phyloP scores from a whole-genome alignment of 2,888 invertebrate species.

The Brenthis daphne region DNA sequence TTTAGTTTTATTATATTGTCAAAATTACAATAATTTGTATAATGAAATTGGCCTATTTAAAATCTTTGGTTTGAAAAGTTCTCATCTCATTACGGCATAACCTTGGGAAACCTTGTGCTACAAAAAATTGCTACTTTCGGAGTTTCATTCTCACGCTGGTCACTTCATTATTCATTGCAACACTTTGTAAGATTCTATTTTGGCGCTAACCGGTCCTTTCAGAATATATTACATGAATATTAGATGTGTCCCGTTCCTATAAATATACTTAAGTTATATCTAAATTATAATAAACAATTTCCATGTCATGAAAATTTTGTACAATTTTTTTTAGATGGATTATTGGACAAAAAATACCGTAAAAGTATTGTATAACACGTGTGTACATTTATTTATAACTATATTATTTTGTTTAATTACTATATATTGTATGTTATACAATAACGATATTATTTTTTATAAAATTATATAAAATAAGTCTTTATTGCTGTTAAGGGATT shows the following conservation, averaged over 20 bases:
- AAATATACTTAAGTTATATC: neutral
- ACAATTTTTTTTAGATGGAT: too few species aligned
- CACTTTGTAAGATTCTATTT: slow-evolving; percentile 12
- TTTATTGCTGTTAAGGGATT: too few species aligned
- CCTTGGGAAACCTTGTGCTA: slow-evolving; percentile 2
- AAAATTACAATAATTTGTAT: too few species aligned
- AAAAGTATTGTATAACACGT: too few species aligned
- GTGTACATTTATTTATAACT: too few species aligned
- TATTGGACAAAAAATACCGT: too few species aligned
- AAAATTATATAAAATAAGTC: too few species aligned
- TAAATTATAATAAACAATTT: neutral
- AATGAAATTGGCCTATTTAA: neutral
- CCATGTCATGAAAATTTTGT: too few species aligned
- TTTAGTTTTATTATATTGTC: too few species aligned
- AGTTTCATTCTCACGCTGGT: slow-evolving; percentile 15
- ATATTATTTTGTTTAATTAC: neutral
- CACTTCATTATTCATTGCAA: slow-evolving; percentile 22
- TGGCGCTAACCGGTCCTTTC: neutral
- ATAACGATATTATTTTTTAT: neutral
- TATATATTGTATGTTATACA: neutral
- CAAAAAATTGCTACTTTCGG: slow-evolving; percentile 4
- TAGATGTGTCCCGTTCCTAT: neutral
- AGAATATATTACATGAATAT: neutral
- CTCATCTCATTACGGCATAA: neutral
- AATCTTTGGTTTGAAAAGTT: neutral